These are phyloP conservation scores for Caenorhabditis sinica DNA, from an alignment of 2,888 invertebrate species.

Conservation along the genomic window DNA sequence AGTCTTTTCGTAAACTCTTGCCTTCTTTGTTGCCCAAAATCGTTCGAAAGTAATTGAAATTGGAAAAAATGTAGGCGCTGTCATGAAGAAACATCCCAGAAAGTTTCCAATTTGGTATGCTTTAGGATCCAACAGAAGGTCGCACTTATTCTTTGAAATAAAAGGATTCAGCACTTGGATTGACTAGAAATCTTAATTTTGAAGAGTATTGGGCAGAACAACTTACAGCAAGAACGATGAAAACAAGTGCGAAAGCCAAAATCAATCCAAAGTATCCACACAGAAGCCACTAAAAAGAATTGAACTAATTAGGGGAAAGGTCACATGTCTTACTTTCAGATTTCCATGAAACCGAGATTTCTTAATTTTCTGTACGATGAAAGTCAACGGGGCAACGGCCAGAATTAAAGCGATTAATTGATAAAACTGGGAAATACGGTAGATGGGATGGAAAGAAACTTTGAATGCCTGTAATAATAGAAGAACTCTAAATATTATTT, in stretches of 20 bases:
- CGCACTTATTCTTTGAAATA: background rate
- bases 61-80: conserved; percentile 32
- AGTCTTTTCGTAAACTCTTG: conserved; percentile 33
- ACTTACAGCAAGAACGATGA: background rate
- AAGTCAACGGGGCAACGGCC: conserved; percentile 4
- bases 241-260: background rate
- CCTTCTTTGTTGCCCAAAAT: conserved; percentile 29
- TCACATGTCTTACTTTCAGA: conserved; percentile 15
- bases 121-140: background rate
- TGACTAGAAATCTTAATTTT: background rate
- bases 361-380: conserved; percentile 6
- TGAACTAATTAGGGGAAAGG: no score
- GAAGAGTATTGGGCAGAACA: no score
- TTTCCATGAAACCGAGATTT: conserved; percentile 37
- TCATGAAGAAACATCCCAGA: conserved; percentile 17
- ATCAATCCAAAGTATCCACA: conserved; percentile 24
- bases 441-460: conserved; percentile 7
- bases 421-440: conserved; percentile 10
- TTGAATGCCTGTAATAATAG: background rate
- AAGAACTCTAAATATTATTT: no score
- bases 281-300: conserved; percentile 25
- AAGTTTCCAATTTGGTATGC: conserved; percentile 2
- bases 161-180: background rate
- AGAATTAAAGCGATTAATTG: background rate
- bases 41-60: conserved; percentile 43